phyloP scores from a whole-genome alignment of 2,113 vertebrate genomes.

The Protobothrops mucrosquamatus region DNA sequence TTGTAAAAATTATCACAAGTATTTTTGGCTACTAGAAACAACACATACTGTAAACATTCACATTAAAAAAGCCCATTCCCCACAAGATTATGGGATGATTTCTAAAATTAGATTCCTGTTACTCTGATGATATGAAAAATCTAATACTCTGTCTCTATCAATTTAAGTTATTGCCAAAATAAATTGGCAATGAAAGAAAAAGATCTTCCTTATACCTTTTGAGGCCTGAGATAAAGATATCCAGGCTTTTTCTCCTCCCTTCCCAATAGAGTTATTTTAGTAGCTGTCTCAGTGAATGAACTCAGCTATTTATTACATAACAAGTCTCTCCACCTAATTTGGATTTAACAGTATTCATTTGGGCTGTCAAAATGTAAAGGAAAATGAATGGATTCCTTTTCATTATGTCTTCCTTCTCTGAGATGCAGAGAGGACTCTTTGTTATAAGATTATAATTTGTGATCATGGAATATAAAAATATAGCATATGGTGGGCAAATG shows the following conservation, averaged over 20 bases:
- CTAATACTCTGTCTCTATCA: constrained; percentile 7
- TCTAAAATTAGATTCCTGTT: constrained; percentile 27
- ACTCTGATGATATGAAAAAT: constrained; percentile 8
- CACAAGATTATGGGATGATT: constrained; percentile 1
- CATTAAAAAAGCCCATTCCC: background rate
- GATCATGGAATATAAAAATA: background rate
- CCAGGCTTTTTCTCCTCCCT: background rate
- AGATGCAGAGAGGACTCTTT: background rate
- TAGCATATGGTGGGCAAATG: background rate
- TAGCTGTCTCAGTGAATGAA: constrained; percentile 45
- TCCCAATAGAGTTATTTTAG: constrained; percentile 33
- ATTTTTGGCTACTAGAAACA: background rate
- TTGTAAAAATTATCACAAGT: background rate
- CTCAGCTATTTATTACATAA: constrained; percentile 30
- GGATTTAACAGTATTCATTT: constrained; percentile 42
- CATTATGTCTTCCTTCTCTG: constrained; percentile 9
- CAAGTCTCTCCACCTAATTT: constrained; percentile 22
- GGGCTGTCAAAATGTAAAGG: constrained; percentile 42
- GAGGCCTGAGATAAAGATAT: constrained; percentile 5
- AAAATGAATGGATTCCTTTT: constrained; percentile 42
- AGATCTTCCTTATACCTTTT: constrained; percentile 12
- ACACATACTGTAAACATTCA: background rate
- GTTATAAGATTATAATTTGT: constrained; percentile 18
- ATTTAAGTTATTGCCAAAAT: constrained; percentile 17
- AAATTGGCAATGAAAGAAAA: background rate